A percentile compares a stretch with the other conserved stretches of the same genome.
These are phyloP conservation scores for Pionites leucogaster DNA, from an alignment of 2,113 vertebrate genomes.

Conservation along the genomic window DNA sequence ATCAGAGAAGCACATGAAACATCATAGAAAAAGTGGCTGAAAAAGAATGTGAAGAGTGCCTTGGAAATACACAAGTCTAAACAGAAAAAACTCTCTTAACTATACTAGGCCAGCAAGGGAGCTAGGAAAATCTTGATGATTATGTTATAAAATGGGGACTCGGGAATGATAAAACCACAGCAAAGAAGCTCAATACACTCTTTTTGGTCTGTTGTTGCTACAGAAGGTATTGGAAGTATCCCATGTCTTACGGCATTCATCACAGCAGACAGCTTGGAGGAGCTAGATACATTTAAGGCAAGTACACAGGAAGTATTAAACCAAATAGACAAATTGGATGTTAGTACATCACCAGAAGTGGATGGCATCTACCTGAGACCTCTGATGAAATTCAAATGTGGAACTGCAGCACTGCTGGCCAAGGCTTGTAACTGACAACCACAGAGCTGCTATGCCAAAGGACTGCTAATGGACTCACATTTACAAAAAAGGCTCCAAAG, in stretches of 20 bases:
- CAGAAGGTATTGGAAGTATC: background rate
- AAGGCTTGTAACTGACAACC: background rate
- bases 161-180: background rate
- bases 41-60: background rate
- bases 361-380: background rate
- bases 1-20: background rate
- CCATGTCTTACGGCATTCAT: rapidly evolving
- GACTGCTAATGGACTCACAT: background rate
- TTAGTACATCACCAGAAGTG: background rate
- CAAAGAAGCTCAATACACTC: background rate
- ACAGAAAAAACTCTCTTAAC: background rate
- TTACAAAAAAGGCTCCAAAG: background rate
- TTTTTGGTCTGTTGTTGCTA: background rate
- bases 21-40: background rate
- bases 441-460: background rate
- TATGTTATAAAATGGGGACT: rapidly evolving
- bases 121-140: background rate
- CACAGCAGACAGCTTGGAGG: rapidly evolving
- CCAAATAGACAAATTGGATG: background rate
- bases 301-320: background rate
- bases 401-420: background rate
- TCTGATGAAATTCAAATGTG: background rate
- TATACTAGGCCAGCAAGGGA: background rate
- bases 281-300: background rate
- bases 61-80: background rate